These are phyloP conservation scores for Rhincodon typus DNA, from an alignment of 2,797 vertebrate species.

Conservation along the genomic window DNA sequence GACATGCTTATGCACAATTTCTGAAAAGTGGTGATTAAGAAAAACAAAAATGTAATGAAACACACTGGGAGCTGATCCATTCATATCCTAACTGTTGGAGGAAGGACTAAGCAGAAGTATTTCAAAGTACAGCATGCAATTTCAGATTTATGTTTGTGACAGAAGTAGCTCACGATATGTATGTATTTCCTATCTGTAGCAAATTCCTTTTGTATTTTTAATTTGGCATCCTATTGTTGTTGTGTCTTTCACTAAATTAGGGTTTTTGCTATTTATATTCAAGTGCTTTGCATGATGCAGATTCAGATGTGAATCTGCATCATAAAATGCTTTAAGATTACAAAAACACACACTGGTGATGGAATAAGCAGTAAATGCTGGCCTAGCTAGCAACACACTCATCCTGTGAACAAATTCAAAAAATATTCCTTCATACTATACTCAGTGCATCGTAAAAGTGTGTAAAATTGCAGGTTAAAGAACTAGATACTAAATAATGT, in stretches of 20 bases:
- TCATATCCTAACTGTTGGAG: neutral
- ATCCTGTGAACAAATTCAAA: too few species aligned
- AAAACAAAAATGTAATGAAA: neutral
- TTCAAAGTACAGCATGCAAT: conserved; percentile 7
- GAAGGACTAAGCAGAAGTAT: neutral
- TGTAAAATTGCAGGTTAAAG: neutral
- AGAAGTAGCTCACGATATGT: neutral
- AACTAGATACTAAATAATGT: too few species aligned
- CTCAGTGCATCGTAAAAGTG: neutral
- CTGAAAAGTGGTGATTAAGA: conserved; percentile 11
- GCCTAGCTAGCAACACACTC: too few species aligned
- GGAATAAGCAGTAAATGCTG: too few species aligned
- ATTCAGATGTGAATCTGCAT: neutral
- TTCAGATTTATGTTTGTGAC: neutral
- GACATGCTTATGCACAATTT: neutral
- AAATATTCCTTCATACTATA: neutral
- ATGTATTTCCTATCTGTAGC: neutral
- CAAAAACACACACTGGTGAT: neutral
- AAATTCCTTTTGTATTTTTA: neutral
- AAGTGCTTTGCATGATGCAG: neutral
- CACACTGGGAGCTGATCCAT: neutral
- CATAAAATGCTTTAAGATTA: neutral
- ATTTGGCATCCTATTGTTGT: neutral
- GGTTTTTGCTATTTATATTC: neutral
- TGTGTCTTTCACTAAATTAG: neutral